phyloP scores from a whole-genome alignment of 2,888 invertebrate genomes.

The Apodemia zela region DNA sequence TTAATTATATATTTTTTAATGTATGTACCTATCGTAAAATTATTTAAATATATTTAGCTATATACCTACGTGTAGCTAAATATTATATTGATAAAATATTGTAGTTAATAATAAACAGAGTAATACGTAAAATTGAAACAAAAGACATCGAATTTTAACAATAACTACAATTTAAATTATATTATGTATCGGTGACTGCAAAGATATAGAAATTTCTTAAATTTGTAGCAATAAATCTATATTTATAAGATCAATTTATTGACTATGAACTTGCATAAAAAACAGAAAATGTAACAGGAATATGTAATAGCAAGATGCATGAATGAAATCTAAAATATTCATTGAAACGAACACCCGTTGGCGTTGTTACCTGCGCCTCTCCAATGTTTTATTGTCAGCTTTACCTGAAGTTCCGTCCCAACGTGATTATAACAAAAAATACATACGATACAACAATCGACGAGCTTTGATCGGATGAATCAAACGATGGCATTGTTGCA shows the following conservation, averaged over 20 bases:
- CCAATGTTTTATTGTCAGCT: constrained; percentile 54
- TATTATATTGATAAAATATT: no score
- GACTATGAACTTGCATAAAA: neutral
- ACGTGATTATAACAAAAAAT: constrained; percentile 64
- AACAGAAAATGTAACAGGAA: neutral
- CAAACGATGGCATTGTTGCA: constrained; percentile 44
- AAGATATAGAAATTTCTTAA: no score
- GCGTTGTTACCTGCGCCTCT: constrained; percentile 59
- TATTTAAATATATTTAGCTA: no score
- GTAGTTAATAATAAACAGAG: no score
- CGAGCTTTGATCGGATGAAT: constrained; percentile 54
- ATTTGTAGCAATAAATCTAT: no score
- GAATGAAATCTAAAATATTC: constrained; percentile 50
- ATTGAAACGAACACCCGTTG: constrained; percentile 67
- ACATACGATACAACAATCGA: constrained; percentile 59
- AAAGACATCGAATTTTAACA: no score
- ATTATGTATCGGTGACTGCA: no score
- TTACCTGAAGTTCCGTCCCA: constrained; percentile 60
- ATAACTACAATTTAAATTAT: no score
- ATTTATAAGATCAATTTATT: neutral
- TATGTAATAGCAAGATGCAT: constrained; percentile 41
- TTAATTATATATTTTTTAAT: no score
- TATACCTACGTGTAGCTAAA: no score
- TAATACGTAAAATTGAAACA: no score
- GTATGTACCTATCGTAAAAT: no score